phyloP scores from a whole-genome alignment of 2,888 invertebrate genomes.

The Anodontia alba region DNA sequence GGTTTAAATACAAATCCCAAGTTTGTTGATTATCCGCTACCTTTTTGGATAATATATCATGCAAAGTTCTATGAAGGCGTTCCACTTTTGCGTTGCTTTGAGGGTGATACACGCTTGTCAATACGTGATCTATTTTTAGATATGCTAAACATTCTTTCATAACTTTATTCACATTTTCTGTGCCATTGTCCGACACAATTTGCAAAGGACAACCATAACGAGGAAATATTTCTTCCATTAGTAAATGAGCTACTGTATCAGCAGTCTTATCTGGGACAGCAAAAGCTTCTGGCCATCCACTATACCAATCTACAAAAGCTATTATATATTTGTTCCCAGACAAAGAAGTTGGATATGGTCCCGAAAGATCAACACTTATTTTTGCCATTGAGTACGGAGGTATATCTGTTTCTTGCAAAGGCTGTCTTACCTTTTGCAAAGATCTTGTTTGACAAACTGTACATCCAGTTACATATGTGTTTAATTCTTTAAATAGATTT shows the following conservation, averaged over 20 bases:
- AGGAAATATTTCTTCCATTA: not conserved
- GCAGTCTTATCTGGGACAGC: not conserved
- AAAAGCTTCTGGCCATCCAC: not conserved
- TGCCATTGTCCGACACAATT: not conserved
- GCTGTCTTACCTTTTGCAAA: not conserved
- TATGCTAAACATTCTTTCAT: not conserved
- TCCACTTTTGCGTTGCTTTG: not conserved
- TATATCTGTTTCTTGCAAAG: not conserved
- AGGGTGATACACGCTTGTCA: not conserved
- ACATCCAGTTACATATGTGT: not conserved
- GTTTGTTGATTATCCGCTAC: not conserved
- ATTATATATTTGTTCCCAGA: not conserved
- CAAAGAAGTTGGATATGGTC: not conserved
- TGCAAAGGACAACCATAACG: not conserved
- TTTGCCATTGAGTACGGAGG: not conserved
- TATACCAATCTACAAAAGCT: not conserved
- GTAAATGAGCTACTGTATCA: not conserved
- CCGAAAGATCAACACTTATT: not conserved
- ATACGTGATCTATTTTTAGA: not conserved
- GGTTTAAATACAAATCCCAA: not conserved
- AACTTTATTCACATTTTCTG: not conserved
- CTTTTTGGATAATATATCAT: not conserved
- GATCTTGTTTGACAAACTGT: not conserved
- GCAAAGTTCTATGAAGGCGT: not conserved
- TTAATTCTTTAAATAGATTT: not conserved